phyloP scores from a whole-genome alignment of 2,113 vertebrate genomes.

The Zosterops pallidus region DNA sequence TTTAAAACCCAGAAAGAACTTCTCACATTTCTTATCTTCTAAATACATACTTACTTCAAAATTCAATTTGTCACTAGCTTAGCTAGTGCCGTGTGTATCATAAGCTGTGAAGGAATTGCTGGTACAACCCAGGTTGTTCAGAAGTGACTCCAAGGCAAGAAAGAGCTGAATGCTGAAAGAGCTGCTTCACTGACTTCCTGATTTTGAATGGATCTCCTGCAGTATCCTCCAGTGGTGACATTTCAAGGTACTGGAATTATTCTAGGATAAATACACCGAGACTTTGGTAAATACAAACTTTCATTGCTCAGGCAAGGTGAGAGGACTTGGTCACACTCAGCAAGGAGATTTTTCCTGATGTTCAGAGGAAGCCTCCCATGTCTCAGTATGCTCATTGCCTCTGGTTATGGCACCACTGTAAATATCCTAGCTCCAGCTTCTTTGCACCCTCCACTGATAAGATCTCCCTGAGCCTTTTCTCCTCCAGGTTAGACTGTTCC shows the following conservation, averaged over 20 bases:
- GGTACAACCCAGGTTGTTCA: background rate
- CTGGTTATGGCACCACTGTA: background rate
- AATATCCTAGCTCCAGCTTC: background rate
- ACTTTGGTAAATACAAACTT: background rate
- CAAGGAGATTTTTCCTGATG: background rate
- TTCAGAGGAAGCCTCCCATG: fast-evolving
- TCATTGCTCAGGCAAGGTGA: background rate
- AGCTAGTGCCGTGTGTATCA: background rate
- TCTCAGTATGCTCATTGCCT: background rate
- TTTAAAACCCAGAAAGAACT: background rate
- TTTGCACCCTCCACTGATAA: background rate
- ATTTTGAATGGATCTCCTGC: background rate
- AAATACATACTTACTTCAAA: slow-evolving; percentile 1
- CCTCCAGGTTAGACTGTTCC: background rate
- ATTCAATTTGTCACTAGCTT: slow-evolving; percentile 58
- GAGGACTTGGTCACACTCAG: background rate
- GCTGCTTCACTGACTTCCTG: background rate
- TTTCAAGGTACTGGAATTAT: background rate
- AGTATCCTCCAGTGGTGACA: background rate
- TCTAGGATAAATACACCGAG: background rate
- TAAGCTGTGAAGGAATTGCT: slow-evolving; percentile 1
- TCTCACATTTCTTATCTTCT: slow-evolving; percentile 22
- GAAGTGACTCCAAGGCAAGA: background rate
- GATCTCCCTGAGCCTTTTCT: background rate
- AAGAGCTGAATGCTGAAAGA: background rate